Conservation (phyloP, 2,797 vertebrate genomes). For the Eremophila alpestris region DNA sequence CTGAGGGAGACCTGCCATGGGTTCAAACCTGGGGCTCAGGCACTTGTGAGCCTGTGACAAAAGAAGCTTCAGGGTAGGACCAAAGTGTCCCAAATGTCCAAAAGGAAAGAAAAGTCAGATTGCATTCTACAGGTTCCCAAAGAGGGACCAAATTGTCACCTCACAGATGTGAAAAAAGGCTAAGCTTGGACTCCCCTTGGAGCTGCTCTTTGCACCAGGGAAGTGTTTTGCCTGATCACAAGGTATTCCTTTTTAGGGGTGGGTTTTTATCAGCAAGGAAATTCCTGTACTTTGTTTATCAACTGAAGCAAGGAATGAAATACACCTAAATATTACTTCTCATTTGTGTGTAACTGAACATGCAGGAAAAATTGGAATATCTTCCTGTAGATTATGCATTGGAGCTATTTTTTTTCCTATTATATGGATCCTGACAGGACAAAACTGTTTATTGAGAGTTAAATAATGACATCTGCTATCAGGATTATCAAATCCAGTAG, state of each 20-base stretch:
- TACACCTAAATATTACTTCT: not conserved
- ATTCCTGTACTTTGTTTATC: not conserved
- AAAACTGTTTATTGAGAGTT: slow-evolving; percentile 23
- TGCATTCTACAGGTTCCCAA: not conserved
- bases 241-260: not conserved
- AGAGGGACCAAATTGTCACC: not conserved
- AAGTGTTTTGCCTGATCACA: not conserved
- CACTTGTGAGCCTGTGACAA: rapidly evolving
- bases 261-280: not conserved
- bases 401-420: not conserved
- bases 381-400: not conserved
- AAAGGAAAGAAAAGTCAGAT: not conserved
- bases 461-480: slow-evolving; percentile 57
- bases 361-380: not conserved
- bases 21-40: not conserved
- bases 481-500: not conserved
- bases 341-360: not conserved
- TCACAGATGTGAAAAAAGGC: not conserved
- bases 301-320: not conserved
- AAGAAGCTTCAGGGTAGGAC: not conserved
- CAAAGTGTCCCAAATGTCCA: rapidly evolving
- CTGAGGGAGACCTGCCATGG: rapidly evolving
- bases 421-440: not conserved
- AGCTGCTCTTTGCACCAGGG: not conserved
- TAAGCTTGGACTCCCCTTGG: not conserved